Percentiles rank a stretch among this genome's conserved stretches.
These are phyloP conservation scores for Tachycineta bicolor DNA, from an alignment of 2,113 vertebrate species.

Conservation along the genomic window DNA sequence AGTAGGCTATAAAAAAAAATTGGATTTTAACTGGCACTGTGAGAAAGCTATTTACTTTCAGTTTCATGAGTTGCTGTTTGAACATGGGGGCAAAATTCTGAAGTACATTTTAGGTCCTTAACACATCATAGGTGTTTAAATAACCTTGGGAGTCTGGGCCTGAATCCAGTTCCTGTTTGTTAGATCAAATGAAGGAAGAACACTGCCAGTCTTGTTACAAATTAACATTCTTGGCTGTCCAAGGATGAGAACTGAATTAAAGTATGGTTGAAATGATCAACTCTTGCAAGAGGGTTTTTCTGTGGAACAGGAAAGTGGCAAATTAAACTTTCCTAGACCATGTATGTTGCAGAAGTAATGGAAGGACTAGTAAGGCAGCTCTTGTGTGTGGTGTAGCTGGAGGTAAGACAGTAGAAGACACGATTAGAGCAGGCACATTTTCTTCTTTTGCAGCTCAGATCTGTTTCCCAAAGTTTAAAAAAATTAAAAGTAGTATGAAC, in stretches of 20 bases:
- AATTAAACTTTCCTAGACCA: not conserved
- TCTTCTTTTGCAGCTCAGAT: not conserved
- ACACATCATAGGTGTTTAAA: not conserved
- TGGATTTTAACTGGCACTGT: not conserved
- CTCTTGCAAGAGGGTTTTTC: not conserved
- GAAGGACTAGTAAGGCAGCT: not conserved
- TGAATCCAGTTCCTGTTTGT: conserved; percentile 12
- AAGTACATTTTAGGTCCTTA: not conserved
- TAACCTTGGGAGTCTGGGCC: not conserved
- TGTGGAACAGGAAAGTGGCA: not conserved
- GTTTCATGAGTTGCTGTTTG: not conserved
- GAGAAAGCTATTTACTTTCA: not conserved
- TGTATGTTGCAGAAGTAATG: not conserved
- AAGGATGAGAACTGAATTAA: not conserved
- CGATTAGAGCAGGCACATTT: fast-evolving
- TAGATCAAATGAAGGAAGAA: not conserved
- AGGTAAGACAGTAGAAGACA: not conserved
- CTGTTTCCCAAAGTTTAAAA: not conserved
- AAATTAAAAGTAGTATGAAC: not conserved
- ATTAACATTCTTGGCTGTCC: not conserved
- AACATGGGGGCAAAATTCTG: not conserved
- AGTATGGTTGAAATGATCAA: not conserved
- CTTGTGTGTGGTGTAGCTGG: not conserved
- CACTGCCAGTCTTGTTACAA: not conserved
- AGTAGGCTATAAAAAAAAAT: not conserved